These are phyloP conservation scores for Scaptomyza parva DNA, from an alignment of 2,888 invertebrate species.

Conservation along the genomic window DNA sequence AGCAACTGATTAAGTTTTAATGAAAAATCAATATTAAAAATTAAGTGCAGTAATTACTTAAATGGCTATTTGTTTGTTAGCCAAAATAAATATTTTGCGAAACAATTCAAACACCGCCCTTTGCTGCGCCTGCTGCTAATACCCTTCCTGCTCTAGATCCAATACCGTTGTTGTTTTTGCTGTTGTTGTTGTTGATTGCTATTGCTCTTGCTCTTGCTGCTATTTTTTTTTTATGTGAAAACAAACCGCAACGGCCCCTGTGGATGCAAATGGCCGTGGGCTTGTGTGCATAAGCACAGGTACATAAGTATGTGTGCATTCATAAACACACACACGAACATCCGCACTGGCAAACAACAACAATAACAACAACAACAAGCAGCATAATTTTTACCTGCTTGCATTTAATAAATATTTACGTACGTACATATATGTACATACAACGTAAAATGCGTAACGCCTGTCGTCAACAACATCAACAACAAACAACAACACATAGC, in stretches of 20 bases:
- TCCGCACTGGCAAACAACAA: no score
- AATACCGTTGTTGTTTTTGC: neutral
- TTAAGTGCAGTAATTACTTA: slow-evolving; percentile 79
- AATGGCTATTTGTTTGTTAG: slow-evolving; percentile 73
- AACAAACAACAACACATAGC: slow-evolving; percentile 61
- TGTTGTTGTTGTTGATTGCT: no score
- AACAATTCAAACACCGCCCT: slow-evolving; percentile 62
- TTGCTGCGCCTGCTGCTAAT: neutral
- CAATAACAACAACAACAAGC: slow-evolving; percentile 13
- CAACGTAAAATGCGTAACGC: slow-evolving; percentile 80
- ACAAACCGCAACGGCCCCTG: slow-evolving; percentile 20
- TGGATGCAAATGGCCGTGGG: slow-evolving; percentile 50
- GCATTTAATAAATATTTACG: slow-evolving; percentile 83
- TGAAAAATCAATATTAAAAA: slow-evolving; percentile 80
- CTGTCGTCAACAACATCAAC: slow-evolving; percentile 84
- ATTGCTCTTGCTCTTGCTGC: slow-evolving; percentile 4
- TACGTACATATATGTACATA: no score
- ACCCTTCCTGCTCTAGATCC: slow-evolving; percentile 6
- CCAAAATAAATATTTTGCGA: slow-evolving; percentile 78
- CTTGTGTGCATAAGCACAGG: slow-evolving; percentile 58
- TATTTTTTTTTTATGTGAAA: slow-evolving; percentile 5
- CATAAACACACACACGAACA: slow-evolving; percentile 28
- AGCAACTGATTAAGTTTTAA: slow-evolving; percentile 81
- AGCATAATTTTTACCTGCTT: slow-evolving; percentile 73
- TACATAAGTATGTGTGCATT: slow-evolving; percentile 35